Evolutionary conservation across 1,140 invertebrate genomes (phyloP).

Genomic region (Pseudomyrmex concolor): DNA sequence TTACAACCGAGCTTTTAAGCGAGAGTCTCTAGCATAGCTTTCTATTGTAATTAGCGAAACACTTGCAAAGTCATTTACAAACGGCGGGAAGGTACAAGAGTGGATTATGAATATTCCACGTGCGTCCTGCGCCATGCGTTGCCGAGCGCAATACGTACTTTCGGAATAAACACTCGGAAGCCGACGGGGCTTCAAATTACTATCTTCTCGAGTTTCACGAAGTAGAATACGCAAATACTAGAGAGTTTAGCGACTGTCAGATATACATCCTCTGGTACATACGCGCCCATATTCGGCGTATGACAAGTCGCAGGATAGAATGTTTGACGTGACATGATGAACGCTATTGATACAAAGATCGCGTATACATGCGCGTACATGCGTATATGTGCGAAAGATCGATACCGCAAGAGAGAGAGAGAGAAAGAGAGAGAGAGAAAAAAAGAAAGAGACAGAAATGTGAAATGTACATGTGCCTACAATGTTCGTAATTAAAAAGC

Average conservation of each 20-base stretch:
- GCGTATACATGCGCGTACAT: background rate
- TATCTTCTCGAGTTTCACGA: slow-evolving; percentile 60
- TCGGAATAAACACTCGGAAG: slow-evolving; percentile 48
- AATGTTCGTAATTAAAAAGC: slow-evolving; percentile 51
- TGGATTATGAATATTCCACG: slow-evolving; percentile 52
- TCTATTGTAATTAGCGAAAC: slow-evolving; percentile 52
- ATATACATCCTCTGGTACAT: slow-evolving; percentile 22
- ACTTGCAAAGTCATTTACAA: slow-evolving; percentile 56
- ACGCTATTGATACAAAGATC: slow-evolving; percentile 55
- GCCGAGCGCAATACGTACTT: slow-evolving; percentile 27
- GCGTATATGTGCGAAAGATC: slow-evolving; percentile 7
- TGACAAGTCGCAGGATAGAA: slow-evolving; percentile 32
- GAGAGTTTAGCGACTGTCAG: slow-evolving; percentile 46
- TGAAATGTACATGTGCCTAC: slow-evolving; percentile 6
- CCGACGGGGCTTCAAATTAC: slow-evolving; percentile 55
- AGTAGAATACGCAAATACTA: slow-evolving; percentile 56
- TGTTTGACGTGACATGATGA: slow-evolving; percentile 45
- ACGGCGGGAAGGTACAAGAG: slow-evolving; percentile 18
- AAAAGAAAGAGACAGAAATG: background rate
- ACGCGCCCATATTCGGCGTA: slow-evolving; percentile 8
- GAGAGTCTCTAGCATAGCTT: background rate
- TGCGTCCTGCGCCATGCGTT: slow-evolving; percentile 17
- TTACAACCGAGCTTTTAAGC: slow-evolving; percentile 6
- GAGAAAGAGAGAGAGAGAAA: background rate
- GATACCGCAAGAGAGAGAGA: background rate